phyloP scores from a whole-genome alignment of 2,113 vertebrate genomes.

The Cynoglossus semilaevis region DNA sequence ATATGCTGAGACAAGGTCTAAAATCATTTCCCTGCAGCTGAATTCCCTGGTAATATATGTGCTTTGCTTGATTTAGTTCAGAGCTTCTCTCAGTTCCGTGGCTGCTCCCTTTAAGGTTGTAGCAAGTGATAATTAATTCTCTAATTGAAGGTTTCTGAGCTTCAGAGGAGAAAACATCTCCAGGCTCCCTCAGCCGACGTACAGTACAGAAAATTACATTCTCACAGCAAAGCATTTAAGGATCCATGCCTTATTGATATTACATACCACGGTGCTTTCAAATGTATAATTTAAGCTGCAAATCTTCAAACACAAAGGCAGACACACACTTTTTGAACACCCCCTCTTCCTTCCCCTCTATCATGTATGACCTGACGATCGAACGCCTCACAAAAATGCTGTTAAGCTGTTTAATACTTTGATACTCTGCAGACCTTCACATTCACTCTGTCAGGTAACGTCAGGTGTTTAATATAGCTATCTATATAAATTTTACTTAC shows the following conservation, averaged over 20 bases:
- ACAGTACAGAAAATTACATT: constrained; percentile 15
- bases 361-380: no score
- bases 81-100: constrained; percentile 13
- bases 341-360: no score
- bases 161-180: constrained; percentile 36
- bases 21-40: constrained; percentile 14
- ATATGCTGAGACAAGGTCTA: constrained; percentile 3
- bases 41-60: constrained; percentile 24
- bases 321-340: not conserved
- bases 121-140: constrained; percentile 57
- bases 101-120: constrained; percentile 36
- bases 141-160: constrained; percentile 54
- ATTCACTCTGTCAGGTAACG: no score
- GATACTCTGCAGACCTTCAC: no score
- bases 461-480: no score
- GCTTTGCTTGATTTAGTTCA: constrained; percentile 35
- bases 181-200: constrained; percentile 21
- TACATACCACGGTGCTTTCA: not conserved
- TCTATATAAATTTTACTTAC: no score
- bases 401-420: no score
- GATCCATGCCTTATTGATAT: constrained; percentile 3
- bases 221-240: not conserved
- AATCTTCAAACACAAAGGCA: constrained; percentile 4
- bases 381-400: no score
- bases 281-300: constrained; percentile 1